phyloP scores from a whole-genome alignment of 2,113 vertebrate species.

The Oceanodroma tethys region DNA sequence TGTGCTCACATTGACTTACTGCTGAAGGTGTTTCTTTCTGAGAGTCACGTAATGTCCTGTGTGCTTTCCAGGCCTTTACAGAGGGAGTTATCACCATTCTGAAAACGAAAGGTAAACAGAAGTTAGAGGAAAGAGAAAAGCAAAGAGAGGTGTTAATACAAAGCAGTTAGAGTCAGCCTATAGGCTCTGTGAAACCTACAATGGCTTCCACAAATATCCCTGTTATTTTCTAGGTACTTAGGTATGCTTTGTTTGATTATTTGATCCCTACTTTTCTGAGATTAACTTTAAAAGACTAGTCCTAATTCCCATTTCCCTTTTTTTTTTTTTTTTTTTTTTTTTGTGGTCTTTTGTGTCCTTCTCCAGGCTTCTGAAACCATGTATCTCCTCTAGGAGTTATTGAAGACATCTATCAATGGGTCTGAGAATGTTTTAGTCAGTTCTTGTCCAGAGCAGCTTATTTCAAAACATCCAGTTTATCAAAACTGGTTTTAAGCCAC shows the following conservation, averaged over 20 bases:
- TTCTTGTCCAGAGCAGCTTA: neutral
- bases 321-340: neutral
- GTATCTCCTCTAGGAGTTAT: neutral
- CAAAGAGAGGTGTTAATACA: neutral
- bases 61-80: neutral
- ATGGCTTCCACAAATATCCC: neutral
- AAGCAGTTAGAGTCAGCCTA: neutral
- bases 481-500: neutral
- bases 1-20: fast-evolving
- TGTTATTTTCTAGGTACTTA: neutral
- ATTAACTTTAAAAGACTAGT: neutral
- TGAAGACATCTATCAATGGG: neutral
- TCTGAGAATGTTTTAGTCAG: neutral
- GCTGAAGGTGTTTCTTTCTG: neutral
- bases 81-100: fast-evolving
- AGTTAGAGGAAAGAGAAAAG: neutral
- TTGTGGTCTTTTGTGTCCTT: neutral
- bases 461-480: neutral
- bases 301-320: neutral
- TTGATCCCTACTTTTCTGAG: neutral
- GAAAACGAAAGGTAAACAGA: neutral
- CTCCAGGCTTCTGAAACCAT: neutral
- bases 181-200: neutral
- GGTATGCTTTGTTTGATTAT: neutral
- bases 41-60: fast-evolving